A percentile compares a stretch with the other conserved stretches of the same genome.
These are phyloP conservation scores for Mesitornis unicolor DNA, from an alignment of 2,113 vertebrate species.

Conservation along the genomic window DNA sequence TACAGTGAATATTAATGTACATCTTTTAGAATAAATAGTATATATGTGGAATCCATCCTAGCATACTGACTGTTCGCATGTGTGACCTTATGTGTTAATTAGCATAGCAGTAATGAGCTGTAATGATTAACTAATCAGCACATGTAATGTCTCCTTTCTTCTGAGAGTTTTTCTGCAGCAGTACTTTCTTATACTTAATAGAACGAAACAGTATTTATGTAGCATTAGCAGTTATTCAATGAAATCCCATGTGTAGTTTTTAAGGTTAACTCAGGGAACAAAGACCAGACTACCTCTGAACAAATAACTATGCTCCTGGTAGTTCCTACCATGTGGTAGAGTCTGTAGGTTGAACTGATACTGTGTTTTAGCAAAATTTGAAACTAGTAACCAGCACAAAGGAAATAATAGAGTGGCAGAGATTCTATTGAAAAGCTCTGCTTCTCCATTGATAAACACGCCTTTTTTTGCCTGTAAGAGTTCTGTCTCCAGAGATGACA, in stretches of 20 bases:
- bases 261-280: not conserved
- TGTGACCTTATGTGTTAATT: slow-evolving; percentile 11
- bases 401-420: not conserved
- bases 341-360: not conserved
- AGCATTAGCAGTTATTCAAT: not conserved
- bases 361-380: not conserved
- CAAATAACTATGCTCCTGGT: not conserved
- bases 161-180: slow-evolving; percentile 27
- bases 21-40: not conserved
- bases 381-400: not conserved
- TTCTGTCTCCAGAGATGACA: not conserved
- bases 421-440: not conserved
- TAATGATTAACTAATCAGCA: slow-evolving; percentile 28
- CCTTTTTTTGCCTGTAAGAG: not conserved
- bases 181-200: slow-evolving; percentile 32
- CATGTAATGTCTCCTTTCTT: slow-evolving; percentile 19
- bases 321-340: not conserved
- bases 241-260: not conserved
- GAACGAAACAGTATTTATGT: not conserved
- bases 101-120: not conserved
- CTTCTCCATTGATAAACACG: not conserved
- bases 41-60: not conserved
- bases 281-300: not conserved
- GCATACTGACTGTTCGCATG: not conserved
- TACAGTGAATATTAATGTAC: not conserved